phyloP scores from a whole-genome alignment of 2,797 vertebrate species.

The Paratrypauchen microcephalus region DNA sequence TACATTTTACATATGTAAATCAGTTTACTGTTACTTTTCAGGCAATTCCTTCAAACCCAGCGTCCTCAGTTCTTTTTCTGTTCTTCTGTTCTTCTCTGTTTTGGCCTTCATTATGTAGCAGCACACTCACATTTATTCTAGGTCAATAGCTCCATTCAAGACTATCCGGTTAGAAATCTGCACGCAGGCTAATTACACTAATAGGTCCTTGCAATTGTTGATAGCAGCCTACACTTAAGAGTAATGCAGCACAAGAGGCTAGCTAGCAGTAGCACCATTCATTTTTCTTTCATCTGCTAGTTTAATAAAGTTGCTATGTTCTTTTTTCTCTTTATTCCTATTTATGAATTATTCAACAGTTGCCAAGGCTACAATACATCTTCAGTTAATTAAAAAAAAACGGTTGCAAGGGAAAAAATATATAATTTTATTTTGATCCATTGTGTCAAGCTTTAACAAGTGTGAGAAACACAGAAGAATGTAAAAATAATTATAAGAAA shows the following conservation, averaged over 20 bases:
- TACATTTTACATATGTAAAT: too few species aligned
- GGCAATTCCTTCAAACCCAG: constrained; percentile 30
- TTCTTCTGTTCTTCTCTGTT: too few species aligned
- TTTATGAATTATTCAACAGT: constrained; percentile 5
- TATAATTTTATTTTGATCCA: background rate
- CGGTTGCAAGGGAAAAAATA: background rate
- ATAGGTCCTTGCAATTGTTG: constrained; percentile 56
- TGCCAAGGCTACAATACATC: background rate
- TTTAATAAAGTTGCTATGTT: constrained; percentile 15
- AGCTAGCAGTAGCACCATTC: constrained; percentile 13
- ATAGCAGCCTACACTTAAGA: constrained; percentile 39
- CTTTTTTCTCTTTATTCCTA: background rate
- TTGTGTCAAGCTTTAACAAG: background rate
- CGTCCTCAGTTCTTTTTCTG: constrained; percentile 20
- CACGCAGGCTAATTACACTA: constrained; percentile 59
- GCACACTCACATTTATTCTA: constrained; percentile 49
- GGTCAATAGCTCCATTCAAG: constrained; percentile 55
- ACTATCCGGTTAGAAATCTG: constrained; percentile 50
- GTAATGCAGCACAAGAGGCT: constrained; percentile 39
- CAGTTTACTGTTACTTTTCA: background rate
- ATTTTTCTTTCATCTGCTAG: constrained; percentile 26
- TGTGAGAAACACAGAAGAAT: background rate
- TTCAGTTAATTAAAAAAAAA: constrained; percentile 6
- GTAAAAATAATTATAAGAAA: background rate
- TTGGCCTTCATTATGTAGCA: constrained; percentile 45